phyloP scores from a whole-genome alignment of 2,113 vertebrate species.

The Pluvianellus socialis region DNA sequence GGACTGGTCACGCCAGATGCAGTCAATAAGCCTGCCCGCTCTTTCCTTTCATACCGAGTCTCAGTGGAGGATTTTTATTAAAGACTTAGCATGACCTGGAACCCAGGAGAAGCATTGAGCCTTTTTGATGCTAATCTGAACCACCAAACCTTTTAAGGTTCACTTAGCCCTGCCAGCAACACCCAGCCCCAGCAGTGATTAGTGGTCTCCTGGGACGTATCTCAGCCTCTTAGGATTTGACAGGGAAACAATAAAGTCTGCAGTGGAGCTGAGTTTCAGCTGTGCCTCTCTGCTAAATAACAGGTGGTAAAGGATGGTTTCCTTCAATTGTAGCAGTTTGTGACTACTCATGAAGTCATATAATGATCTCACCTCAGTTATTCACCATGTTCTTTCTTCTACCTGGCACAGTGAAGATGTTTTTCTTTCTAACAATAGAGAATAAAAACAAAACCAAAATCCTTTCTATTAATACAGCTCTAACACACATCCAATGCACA shows the following conservation, averaged over 20 bases:
- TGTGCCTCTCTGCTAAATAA: conserved; percentile 41
- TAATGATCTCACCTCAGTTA: conserved; percentile 45
- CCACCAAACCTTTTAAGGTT: conserved; percentile 20
- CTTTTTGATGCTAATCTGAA: conserved; percentile 35
- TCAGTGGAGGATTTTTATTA: conserved; percentile 22
- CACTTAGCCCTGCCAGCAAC: background rate
- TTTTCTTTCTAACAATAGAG: conserved; percentile 23
- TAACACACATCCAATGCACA: background rate
- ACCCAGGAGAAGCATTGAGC: background rate
- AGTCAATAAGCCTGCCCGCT: background rate
- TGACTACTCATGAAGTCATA: conserved; percentile 36
- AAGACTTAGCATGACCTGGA: background rate
- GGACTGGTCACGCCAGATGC: background rate
- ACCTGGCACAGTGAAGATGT: background rate
- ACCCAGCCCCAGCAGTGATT: conserved; percentile 29
- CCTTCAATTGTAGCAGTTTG: conserved; percentile 33
- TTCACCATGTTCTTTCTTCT: conserved; percentile 20
- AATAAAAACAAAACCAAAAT: background rate
- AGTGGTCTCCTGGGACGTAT: conserved; percentile 35
- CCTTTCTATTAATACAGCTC: background rate
- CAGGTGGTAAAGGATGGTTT: conserved; percentile 28
- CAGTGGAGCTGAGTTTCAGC: background rate
- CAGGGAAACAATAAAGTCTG: conserved; percentile 38
- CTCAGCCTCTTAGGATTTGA: conserved; percentile 17
- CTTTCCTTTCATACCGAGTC: background rate